Evolutionary conservation across 2,113 vertebrate genomes (phyloP).

Genomic region (Excalfactoria chinensis): DNA sequence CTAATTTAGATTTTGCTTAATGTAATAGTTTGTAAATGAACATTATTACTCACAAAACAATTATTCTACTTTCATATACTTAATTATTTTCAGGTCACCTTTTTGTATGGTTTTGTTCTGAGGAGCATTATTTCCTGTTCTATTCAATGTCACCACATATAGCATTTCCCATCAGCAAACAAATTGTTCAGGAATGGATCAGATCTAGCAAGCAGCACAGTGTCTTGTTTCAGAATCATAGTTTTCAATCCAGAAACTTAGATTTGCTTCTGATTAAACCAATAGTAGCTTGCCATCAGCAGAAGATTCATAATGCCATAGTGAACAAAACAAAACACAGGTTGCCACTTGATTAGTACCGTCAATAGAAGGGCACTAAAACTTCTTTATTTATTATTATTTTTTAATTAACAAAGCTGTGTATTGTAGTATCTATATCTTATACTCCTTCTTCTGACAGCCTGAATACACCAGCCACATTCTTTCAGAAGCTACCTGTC

Average conservation of each 20-base stretch:
- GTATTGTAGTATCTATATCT: neutral
- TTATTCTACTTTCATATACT: neutral
- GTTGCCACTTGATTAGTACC: neutral
- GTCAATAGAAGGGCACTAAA: neutral
- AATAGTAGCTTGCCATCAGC: neutral
- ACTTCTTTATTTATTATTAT: neutral
- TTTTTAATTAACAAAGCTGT: neutral
- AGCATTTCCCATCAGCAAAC: neutral
- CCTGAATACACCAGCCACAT: accelerated
- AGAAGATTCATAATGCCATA: neutral
- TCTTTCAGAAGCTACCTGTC: neutral
- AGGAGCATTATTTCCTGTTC: neutral
- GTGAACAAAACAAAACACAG: neutral
- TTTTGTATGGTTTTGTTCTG: neutral
- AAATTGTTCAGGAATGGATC: neutral
- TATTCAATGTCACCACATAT: neutral
- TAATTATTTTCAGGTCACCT: neutral
- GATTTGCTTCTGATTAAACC: neutral
- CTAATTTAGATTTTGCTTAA: neutral
- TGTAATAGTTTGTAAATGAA: neutral
- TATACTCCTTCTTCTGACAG: neutral
- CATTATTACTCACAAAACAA: neutral
- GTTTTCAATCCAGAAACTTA: neutral
- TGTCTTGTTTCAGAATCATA: neutral
- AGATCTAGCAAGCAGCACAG: neutral